Base-by-base conservation (phyloP, 2,113 vertebrate species). In the Eulemur rufifrons region DNA sequence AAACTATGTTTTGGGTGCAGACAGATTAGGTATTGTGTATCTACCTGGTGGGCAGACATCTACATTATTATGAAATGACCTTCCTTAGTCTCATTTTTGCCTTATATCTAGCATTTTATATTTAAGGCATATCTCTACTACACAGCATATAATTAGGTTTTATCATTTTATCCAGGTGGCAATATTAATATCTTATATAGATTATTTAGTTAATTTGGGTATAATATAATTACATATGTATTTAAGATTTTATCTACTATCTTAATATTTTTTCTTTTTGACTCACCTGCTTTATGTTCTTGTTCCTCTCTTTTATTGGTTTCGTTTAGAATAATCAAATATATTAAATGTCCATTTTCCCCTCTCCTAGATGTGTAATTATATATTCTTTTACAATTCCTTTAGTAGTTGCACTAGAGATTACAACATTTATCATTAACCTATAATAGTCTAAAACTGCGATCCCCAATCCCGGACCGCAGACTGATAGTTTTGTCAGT, bases 251-350 rank as follows among this genome's bases (percentile, higher is more conserved):
- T 93, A 68, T 82, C 56, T 95, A 29, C 27, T 42, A 59, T 39
- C 45, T 66, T 91, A 80, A 34, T 32, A 32, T 83, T 69, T 64
- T 39, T 54, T 52, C 37, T 69, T 89, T 76, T 69, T 94, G 83
- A 88, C 27, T 32, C 12, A 71, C 27, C 17, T 93, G 7, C 42
- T 95, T 95, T 86, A 69, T 94, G 21, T 83, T 94, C 32, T 7
- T 88, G 0, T 71, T 89, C 10, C 21, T 86, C 20, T 56, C 37
- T 82, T 45, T 90, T 68, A 32, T 63, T 86, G 52, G 34, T 69
- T 82, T 86, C 45, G 96, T 91, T 93, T 74, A 91, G 11, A 92
- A 61, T 86, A 68, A 95, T 71, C 6, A 85, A 59, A 81, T 73
- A 69, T 74, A 64, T 81, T 87, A 81, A 94, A 50, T 66, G 69